These are phyloP conservation scores for Amazona ochrocephala DNA, from an alignment of 2,797 vertebrate genomes.

Conservation along the genomic window DNA sequence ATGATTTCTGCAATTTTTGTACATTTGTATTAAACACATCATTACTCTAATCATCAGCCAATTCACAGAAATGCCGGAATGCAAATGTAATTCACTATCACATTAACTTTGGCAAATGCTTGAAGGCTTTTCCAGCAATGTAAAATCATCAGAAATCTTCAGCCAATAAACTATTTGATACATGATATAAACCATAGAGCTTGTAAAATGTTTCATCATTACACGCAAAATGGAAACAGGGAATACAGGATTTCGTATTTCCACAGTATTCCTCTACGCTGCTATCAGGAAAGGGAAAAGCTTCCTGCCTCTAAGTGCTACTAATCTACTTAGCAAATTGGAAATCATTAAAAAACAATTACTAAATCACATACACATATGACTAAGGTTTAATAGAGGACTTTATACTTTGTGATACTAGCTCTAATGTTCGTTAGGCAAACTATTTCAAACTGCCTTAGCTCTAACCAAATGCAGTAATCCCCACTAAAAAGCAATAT, in stretches of 20 bases:
- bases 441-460: constrained; percentile 1
- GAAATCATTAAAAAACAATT: neutral
- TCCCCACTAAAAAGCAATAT: neutral
- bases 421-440: neutral
- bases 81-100: neutral
- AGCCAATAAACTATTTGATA: neutral
- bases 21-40: neutral
- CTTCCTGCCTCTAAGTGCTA: neutral
- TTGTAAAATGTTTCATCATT: constrained; percentile 14
- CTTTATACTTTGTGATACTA: neutral
- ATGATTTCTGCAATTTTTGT: constrained; percentile 12
- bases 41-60: constrained; percentile 24
- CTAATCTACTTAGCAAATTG: neutral
- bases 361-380: neutral
- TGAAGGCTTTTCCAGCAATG: neutral
- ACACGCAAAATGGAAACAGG: neutral
- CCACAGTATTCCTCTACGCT: neutral
- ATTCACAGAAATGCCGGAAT: constrained; percentile 35
- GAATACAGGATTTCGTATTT: constrained; percentile 14
- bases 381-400: neutral
- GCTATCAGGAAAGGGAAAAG: constrained; percentile 12
- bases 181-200: neutral
- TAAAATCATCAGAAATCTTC: constrained; percentile 16
- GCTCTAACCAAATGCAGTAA: neutral
- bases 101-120: constrained; percentile 24